Percentiles rank a stretch among this genome's conserved stretches.
Conservation (phyloP, 2,797 vertebrate genomes). For the Enteromius paludinosus region DNA sequence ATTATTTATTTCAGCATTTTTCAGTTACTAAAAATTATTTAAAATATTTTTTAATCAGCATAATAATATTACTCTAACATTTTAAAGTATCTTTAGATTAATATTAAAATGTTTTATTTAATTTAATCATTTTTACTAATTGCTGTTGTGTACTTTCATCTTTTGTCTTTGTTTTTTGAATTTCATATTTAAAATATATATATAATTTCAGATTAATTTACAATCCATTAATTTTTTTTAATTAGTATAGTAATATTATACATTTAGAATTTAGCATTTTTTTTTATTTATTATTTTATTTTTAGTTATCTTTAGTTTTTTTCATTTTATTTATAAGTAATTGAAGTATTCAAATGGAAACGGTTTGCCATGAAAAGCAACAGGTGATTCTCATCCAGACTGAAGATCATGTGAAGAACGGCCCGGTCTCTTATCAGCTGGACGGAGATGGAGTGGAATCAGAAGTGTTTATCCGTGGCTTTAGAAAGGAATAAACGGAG, state of each 20-base stretch:
- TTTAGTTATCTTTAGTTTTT: too few species aligned
- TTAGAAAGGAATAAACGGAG: conserved; percentile 19
- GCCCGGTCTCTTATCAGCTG: neutral
- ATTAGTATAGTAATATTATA: neutral
- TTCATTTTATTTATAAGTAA: neutral
- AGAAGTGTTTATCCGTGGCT: conserved; percentile 23
- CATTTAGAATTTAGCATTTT: neutral
- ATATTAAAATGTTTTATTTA: too few species aligned
- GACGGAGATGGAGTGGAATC: conserved; percentile 18
- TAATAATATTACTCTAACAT: too few species aligned
- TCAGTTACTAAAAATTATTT: neutral
- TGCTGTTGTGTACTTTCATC: too few species aligned
- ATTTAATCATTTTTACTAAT: too few species aligned
- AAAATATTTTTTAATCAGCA: neutral
- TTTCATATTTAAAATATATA: neutral
- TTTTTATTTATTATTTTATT: neutral
- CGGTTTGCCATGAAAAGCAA: neutral
- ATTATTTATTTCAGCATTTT: too few species aligned
- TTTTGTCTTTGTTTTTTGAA: neutral
- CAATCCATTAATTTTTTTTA: neutral
- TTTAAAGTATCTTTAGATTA: too few species aligned
- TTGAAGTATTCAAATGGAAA: neutral
- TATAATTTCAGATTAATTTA: neutral
- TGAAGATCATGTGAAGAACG: neutral
- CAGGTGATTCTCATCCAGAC: neutral